Conservation (phyloP, 2,888 invertebrate genomes). For the Rhodophaea formosa region DNA sequence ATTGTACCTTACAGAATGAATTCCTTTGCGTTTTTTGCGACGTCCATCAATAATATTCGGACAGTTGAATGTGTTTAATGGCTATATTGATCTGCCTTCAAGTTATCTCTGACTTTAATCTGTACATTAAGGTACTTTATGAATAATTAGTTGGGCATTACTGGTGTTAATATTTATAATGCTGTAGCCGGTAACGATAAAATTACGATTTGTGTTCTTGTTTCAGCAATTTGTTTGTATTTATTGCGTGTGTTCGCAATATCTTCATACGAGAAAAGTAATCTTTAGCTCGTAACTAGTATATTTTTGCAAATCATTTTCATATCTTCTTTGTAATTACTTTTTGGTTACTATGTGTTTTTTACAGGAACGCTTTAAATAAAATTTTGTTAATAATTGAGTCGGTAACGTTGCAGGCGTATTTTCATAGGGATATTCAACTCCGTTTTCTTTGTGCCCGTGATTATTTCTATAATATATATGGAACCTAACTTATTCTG, state of each 20-base stretch:
- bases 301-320: background rate
- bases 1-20: constrained; percentile 63
- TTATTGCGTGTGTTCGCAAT: background rate
- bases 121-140: constrained; percentile 51
- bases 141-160: constrained; percentile 44
- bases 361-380: too few relatives aligned
- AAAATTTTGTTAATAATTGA: too few relatives aligned
- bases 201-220: background rate
- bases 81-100: constrained; percentile 60
- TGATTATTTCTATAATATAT: too few relatives aligned
- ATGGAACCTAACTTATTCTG: too few relatives aligned
- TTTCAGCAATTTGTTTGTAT: constrained; percentile 26
- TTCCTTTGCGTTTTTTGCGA: constrained; percentile 58
- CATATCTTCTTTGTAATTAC: background rate
- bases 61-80: constrained; percentile 74
- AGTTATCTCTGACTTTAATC: constrained; percentile 60
- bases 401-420: too few relatives aligned
- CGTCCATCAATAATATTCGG: constrained; percentile 75
- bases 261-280: background rate
- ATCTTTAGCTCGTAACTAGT: background rate
- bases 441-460: too few relatives aligned
- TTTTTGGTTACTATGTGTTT: background rate
- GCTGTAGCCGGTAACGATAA: background rate
- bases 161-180: constrained; percentile 15
- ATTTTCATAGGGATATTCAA: too few relatives aligned